Evolutionary conservation across 2,888 invertebrate genomes (phyloP), one percentile per base, ranked within the genome.

Genomic region (Lochmaea capreae): DNA sequence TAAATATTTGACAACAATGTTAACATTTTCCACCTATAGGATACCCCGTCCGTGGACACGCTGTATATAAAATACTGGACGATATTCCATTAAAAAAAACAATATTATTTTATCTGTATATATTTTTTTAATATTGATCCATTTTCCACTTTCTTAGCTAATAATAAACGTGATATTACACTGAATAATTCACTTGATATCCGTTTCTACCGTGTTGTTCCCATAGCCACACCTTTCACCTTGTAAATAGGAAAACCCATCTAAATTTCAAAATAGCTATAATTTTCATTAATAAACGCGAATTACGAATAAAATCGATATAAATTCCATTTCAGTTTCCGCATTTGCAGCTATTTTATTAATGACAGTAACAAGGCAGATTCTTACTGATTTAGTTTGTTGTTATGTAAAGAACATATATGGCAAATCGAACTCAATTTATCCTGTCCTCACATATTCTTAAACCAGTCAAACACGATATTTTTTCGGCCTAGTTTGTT

Each of bases 281-380:
- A 18, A 59, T 71, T 71, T 65, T 61, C 71, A 71, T 71, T 54
- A 71, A 66, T 66, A 66, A 66, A 71, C 66, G 57, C 18, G 66
- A 22, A 71, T 66, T 59, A 52, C 39, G 49, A 14, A 66, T 71
- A 65, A 71, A 66, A 71, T 65, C 46, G 65, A 66, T 61, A 61
- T 66, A 66, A 66, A 71, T 61, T 67, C 52, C 43, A 18, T 12
- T 43, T 63, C 54, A 42, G 46, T 39, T 68, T 69, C 67, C 67
- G 67, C 62, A 52, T 69, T 62, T 65, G 22, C 43, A 11, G 54
- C 12, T 22, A 58, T 57, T 46, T 61, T 62, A 65, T 63, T 62
- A 46, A 63, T 62, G 59, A 49, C 66, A 46, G 52, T 72, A 68
- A 72, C 68, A 46, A 68, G 72, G 46, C 22, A 59, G 72, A 67